These are phyloP conservation scores for Phaedon cochleariae DNA, from an alignment of 2,888 invertebrate species.

Conservation along the genomic window DNA sequence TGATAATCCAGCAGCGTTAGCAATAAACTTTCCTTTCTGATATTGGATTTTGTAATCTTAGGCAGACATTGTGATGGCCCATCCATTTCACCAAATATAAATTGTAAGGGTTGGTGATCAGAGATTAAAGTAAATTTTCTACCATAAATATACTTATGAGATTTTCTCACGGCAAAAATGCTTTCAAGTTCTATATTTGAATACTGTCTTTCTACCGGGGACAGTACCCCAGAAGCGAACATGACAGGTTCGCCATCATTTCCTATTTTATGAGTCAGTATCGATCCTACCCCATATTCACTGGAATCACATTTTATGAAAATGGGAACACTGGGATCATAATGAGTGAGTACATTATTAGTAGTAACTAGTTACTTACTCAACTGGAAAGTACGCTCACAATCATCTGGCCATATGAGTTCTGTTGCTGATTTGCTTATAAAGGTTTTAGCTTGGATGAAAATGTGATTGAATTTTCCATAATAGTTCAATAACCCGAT, in stretches of 20 bases:
- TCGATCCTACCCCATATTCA: constrained; percentile 42
- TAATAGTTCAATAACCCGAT: constrained; percentile 18
- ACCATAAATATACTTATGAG: too few species aligned
- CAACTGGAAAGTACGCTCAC: constrained; percentile 34
- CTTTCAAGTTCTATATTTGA: constrained; percentile 52
- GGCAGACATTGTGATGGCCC: constrained; percentile 31
- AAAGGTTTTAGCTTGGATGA: constrained; percentile 36
- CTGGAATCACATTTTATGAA: constrained; percentile 38
- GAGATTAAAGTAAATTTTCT: too few species aligned
- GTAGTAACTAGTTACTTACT: constrained; percentile 41
- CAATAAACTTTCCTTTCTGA: constrained; percentile 26
- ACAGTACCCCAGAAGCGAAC: too few species aligned
- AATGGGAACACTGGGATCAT: constrained; percentile 39
- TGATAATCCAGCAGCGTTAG: constrained; percentile 29
- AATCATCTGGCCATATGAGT: constrained; percentile 40
- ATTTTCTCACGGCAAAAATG: constrained; percentile 51
- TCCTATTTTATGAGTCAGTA: constrained; percentile 39
- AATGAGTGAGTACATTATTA: constrained; percentile 35
- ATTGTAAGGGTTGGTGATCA: constrained; percentile 37
- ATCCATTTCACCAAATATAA: constrained; percentile 36
- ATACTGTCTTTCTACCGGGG: constrained; percentile 51
- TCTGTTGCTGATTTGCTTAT: too few species aligned
- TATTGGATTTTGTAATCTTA: constrained; percentile 36
- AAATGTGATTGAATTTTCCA: constrained; percentile 32
- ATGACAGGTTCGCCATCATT: too few species aligned